Base-by-base conservation (phyloP, 2,888 invertebrate species). In the Protonemura montana region DNA sequence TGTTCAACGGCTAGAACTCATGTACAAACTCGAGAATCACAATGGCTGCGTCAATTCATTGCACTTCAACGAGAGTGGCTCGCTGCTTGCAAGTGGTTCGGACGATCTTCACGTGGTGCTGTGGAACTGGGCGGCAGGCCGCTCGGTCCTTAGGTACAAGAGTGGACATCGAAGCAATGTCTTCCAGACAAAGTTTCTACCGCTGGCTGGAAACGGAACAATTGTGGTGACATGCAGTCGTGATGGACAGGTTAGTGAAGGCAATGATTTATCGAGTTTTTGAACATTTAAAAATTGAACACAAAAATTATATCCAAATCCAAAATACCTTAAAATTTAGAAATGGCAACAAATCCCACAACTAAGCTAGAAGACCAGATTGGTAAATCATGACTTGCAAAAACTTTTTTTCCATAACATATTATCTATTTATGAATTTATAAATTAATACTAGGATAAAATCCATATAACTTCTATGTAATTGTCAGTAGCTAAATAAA, bases 1-100 rank as follows among this genome's bases (percentile, higher is more conserved):
- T 88, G 96, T 97, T 13, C 96, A 97, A 91, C 94, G 97, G 89
- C 93, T 98, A 90, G 95, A 97, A 90, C 93, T 97, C 82, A 94
- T 96, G 91, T 94, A 95, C 89, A 94, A 94, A 89, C 92, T 98
- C 89, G 94, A 95, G 87, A 94, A 94, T 88, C 98, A 98, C 91
- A 93, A 92, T 89, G 98, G 98, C 87, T 98, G 98, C 92, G 98
- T 98, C 1, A 98, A 98, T 92, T 95, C 97, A 87, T 93, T 98
- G 86, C 96, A 97, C 92, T 98, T 98, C 91, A 98, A 98, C 90
- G 94, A 94, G 87, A 92, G 94, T 91, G 96, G 96, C 0, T 94
- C 95, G 80, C 92, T 96, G 81, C 91, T 98, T 87, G 97, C 96
- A 1, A 97, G 97, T 88, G 98, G 98, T 0, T 98, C 98, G 0